Evolutionary conservation across 2,888 invertebrate genomes (phyloP).

Genomic region (Perithous albicinctus): DNA sequence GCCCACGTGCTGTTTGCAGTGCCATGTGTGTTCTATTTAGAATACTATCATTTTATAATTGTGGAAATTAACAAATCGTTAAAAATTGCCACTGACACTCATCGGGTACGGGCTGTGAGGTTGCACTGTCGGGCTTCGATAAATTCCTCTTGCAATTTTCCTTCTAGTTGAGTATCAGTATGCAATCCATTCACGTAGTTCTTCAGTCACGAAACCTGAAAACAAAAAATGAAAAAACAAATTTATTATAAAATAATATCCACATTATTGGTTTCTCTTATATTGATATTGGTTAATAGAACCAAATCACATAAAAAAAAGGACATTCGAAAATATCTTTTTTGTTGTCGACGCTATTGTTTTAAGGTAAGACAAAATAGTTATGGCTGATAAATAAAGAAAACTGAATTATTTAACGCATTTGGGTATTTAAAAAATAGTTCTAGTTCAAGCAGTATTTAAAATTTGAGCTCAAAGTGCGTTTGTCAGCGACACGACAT

Average conservation of each 20-base stretch:
- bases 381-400: no score
- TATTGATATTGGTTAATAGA: not conserved
- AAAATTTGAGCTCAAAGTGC: no score
- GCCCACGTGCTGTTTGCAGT: no score
- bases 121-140: slow-evolving; percentile 64
- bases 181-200: slow-evolving; percentile 71
- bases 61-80: not conserved
- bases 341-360: no score
- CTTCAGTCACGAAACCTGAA: slow-evolving; percentile 63
- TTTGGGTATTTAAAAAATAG: no score
- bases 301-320: no score
- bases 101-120: slow-evolving; percentile 79
- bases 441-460: no score
- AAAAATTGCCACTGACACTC: slow-evolving; percentile 77
- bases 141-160: slow-evolving; percentile 63
- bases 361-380: no score
- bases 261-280: not conserved
- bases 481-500: no score
- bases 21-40: no score
- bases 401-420: no score
- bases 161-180: slow-evolving; percentile 66
- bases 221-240: slow-evolving; percentile 52
- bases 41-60: not conserved
- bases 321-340: no score
- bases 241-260: not conserved